A percentile compares a stretch with the other conserved stretches of the same genome.
Evolutionary conservation across 2,113 vertebrate genomes (phyloP).

Genomic region (Periophthalmus modestus): DNA sequence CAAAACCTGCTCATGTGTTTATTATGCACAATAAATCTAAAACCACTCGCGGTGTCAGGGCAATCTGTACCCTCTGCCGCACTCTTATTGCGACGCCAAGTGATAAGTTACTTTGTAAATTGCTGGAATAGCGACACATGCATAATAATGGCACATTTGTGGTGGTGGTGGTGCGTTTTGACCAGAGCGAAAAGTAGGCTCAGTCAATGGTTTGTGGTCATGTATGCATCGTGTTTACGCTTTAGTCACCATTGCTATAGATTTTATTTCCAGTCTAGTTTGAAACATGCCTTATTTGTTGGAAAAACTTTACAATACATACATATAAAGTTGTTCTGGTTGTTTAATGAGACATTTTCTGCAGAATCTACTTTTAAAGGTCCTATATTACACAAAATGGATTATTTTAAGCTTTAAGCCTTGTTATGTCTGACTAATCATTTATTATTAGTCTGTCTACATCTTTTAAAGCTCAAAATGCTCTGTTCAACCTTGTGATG

Average conservation of each 20-base stretch:
- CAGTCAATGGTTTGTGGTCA: constrained; percentile 49
- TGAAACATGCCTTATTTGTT: not conserved
- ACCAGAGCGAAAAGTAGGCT: constrained; percentile 57
- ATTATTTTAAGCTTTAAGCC: no score
- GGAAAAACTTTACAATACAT: not conserved
- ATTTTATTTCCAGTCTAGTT: not conserved
- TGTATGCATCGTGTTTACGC: constrained; percentile 22
- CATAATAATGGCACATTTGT: constrained; percentile 60
- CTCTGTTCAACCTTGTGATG: no score
- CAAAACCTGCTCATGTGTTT: constrained; percentile 76
- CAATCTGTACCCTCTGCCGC: constrained; percentile 68
- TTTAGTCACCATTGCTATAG: constrained; percentile 1
- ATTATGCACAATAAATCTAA: constrained; percentile 77
- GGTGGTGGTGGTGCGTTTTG: constrained; percentile 58
- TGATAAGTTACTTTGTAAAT: constrained; percentile 74
- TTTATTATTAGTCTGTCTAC: no score
- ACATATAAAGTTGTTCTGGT: not conserved
- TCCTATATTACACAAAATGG: no score
- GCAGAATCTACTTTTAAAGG: not conserved
- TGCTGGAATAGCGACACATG: constrained; percentile 61
- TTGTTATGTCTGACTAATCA: no score
- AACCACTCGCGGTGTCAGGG: constrained; percentile 69
- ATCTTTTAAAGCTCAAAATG: no score
- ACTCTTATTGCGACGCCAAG: constrained; percentile 62
- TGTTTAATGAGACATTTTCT: not conserved